Evolutionary conservation across 2,113 vertebrate species (phyloP), one percentile per base, ranked within the genome.

Genomic region (Dunckerocampus dactyliophorus): DNA sequence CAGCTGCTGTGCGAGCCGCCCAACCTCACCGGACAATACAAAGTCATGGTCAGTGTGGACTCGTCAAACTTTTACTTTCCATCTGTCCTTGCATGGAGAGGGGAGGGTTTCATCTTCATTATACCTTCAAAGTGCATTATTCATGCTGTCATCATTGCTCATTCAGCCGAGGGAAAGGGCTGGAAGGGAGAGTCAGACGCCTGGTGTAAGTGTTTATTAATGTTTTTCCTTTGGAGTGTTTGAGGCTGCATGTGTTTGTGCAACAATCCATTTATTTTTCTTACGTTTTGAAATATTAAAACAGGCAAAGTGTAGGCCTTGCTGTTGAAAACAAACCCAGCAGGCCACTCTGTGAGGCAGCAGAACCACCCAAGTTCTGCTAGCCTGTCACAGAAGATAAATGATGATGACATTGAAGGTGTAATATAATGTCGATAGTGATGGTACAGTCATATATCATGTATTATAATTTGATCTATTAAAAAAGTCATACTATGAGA

Each of bases 1-100:
- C 97, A 99, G 80, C 92, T 99, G 76, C 93, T 99, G 21, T 99
- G 97, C 0, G 97, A 99, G 75, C 95, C 95, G 0, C 97, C 97
- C 9, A 94, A 92, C 72, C 93, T 99, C 84, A 97, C 88, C 0
- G 97, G 97, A 6, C 95, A 98, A 71, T 95, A 98, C 86, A 96
- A 95, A 91, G 94, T 99, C 71, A 91, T 93, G 93, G 96, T 99
- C 79, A 92, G 93, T 84, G 1, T 16, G 39, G 8, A 13, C 37
- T 42, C 15, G 16, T 24, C 14, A 13, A 46, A 45, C 17, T 71
- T 42, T 49, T 9, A 45, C 54, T 62, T 61, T 46, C 52, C 7
- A 8, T 58, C 28, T 15, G 1, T 74, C 3, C 17, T n/a, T 0
- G 1, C 52, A 45, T 76, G 63, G 74, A 28, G 31, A 12, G 39